Evolutionary conservation across 2,888 invertebrate species (phyloP).

Genomic region (Limnephilus rhombicus): DNA sequence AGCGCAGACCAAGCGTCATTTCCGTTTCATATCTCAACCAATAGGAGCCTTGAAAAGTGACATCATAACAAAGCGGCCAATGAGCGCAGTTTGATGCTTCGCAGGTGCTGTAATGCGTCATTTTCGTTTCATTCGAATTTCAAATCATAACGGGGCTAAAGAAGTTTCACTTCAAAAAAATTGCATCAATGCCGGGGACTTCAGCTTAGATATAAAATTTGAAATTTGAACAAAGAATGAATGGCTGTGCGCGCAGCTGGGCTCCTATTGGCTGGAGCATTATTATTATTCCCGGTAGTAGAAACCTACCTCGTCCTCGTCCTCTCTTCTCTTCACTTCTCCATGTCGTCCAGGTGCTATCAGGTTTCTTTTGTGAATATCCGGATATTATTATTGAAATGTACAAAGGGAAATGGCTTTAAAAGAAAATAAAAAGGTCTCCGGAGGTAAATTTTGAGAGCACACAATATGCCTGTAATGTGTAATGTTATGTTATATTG

Average conservation of each 20-base stretch:
- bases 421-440: slow-evolving; percentile 62
- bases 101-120: no score
- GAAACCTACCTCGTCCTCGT: slow-evolving; percentile 6
- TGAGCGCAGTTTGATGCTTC: no score
- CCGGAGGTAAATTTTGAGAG: slow-evolving; percentile 47
- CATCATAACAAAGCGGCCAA: no score
- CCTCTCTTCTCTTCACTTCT: background rate
- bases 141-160: no score
- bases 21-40: no score
- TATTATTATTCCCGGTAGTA: slow-evolving; percentile 52
- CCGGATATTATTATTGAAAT: slow-evolving; percentile 65
- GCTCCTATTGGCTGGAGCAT: slow-evolving; percentile 46
- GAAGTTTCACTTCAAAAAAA: no score
- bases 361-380: slow-evolving; percentile 65
- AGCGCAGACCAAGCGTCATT: no score
- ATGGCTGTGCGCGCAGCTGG: slow-evolving; percentile 46
- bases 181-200: no score
- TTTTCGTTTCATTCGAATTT: no score
- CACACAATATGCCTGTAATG: background rate
- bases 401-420: slow-evolving; percentile 62
- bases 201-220: slow-evolving; percentile 26
- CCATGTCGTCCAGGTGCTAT: slow-evolving; percentile 65
- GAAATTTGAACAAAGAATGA: slow-evolving; percentile 57
- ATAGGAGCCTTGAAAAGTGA: no score
- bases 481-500: background rate